Evolutionary conservation across 2,113 vertebrate genomes (phyloP).

Genomic region (Antigone vipio): DNA sequence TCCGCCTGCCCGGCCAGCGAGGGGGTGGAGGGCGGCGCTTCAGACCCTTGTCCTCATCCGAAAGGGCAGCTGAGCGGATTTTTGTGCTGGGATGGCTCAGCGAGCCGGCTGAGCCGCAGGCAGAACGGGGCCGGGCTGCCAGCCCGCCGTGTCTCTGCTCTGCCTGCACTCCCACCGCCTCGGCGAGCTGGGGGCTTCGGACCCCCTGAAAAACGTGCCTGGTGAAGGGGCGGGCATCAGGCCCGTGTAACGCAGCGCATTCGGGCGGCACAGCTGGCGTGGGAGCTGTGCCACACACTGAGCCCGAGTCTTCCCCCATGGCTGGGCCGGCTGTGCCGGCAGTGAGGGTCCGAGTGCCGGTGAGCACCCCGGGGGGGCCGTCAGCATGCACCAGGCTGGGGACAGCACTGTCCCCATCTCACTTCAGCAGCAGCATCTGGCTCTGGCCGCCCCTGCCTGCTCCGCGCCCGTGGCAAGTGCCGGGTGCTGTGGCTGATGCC

Average conservation of each 20-base stretch:
- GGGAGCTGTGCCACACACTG: neutral
- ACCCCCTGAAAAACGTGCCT: rapidly evolving
- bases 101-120: neutral
- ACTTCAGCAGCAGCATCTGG: neutral
- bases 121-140: neutral
- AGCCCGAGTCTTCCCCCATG: neutral
- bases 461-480: rapidly evolving
- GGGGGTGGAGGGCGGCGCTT: neutral
- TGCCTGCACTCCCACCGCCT: neutral
- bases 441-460: neutral
- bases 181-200: rapidly evolving
- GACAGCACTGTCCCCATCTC: neutral
- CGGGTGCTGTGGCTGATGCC: neutral
- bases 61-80: neutral
- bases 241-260: rapidly evolving
- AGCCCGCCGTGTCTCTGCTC: rapidly evolving
- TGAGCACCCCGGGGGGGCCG: rapidly evolving
- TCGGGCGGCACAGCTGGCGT: rapidly evolving
- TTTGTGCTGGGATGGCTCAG: neutral
- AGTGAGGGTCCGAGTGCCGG: neutral
- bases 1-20: neutral
- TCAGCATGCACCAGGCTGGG: neutral
- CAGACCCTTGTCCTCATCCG: neutral
- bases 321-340: neutral
- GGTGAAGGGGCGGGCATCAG: neutral